Percentiles rank a stretch among this genome's conserved stretches.
Evolutionary conservation across 2,797 vertebrate genomes (phyloP).

Genomic region (Capromys pilorides): DNA sequence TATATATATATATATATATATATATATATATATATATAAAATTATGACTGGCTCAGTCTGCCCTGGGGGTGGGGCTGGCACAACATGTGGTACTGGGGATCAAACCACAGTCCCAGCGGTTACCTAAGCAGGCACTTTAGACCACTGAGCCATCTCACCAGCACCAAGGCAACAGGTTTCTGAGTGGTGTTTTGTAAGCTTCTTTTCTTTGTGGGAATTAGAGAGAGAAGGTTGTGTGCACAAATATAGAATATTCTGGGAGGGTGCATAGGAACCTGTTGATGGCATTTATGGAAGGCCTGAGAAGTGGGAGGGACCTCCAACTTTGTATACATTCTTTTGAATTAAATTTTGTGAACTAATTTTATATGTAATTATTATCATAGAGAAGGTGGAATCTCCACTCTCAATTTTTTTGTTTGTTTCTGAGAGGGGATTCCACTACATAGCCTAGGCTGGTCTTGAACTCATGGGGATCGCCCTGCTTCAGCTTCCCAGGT

Average conservation of each 20-base stretch:
- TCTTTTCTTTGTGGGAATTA: neutral
- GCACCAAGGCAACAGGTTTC: neutral
- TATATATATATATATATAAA: too few relatives aligned
- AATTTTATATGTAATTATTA: neutral
- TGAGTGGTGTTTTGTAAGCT: neutral
- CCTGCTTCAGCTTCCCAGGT: neutral
- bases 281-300: neutral
- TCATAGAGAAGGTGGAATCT: neutral
- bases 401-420: neutral
- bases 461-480: neutral
- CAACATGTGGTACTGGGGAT: too few relatives aligned
- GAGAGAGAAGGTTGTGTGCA: neutral
- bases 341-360: neutral
- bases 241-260: neutral
- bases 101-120: too few relatives aligned
- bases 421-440: neutral
- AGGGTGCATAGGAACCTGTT: neutral
- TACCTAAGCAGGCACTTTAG: too few relatives aligned
- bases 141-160: too few relatives aligned
- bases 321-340: neutral
- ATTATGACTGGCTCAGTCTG: too few relatives aligned
- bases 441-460: neutral
- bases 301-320: neutral
- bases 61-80: too few relatives aligned
- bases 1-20: too few relatives aligned